Conservation (phyloP, 2,888 invertebrate species). For the Agriopis aurantiaria region DNA sequence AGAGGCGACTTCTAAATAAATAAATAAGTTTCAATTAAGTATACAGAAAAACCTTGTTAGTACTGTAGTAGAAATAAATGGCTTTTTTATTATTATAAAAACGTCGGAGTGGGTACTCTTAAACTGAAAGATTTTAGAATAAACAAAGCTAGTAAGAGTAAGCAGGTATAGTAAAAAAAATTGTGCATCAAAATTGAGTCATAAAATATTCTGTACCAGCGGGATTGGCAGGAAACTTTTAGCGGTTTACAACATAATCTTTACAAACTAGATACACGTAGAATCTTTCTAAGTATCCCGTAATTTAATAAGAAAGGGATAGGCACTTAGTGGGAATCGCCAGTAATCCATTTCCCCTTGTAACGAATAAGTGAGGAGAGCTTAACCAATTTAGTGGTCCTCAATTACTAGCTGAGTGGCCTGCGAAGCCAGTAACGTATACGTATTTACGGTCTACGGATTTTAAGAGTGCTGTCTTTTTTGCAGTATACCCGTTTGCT, state of each 20-base stretch:
- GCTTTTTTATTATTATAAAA: too few relatives aligned
- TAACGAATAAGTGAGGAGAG: conserved; percentile 67
- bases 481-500: conserved; percentile 15
- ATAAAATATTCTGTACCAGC: too few relatives aligned
- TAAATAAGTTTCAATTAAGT: too few relatives aligned
- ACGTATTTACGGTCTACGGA: conserved; percentile 19
- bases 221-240: not conserved
- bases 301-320: conserved; percentile 62
- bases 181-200: too few relatives aligned
- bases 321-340: conserved; percentile 66
- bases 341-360: conserved; percentile 68
- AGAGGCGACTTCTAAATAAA: too few relatives aligned
- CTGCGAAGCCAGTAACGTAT: conserved; percentile 38
- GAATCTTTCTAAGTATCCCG: conserved; percentile 38
- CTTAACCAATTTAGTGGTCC: conserved; percentile 70
- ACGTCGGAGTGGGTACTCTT: not conserved
- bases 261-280: not conserved
- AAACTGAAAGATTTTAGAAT: not conserved
- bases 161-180: too few relatives aligned
- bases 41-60: too few relatives aligned
- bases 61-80: too few relatives aligned
- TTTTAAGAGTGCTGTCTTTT: conserved; percentile 35
- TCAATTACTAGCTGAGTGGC: conserved; percentile 60
- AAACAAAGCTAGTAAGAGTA: not conserved
- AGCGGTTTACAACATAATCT: not conserved